These are phyloP conservation scores for Chloroceryle inda DNA, from an alignment of 2,797 vertebrate genomes.

Conservation along the genomic window DNA sequence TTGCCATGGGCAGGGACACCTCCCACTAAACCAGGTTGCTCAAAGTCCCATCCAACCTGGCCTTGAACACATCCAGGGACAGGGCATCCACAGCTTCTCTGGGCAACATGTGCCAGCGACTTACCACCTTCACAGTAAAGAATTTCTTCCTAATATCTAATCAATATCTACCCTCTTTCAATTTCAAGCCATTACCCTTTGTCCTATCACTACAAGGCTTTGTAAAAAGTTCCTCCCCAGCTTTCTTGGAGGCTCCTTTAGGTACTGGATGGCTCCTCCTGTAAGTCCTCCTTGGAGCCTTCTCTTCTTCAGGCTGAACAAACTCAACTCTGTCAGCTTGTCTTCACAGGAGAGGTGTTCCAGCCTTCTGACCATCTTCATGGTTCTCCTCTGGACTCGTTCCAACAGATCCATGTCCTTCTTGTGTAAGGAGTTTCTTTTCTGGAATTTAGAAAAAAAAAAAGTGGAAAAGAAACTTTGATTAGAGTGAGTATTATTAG, in stretches of 20 bases:
- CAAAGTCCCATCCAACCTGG: background rate
- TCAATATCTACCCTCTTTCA: background rate
- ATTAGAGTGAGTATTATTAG: background rate
- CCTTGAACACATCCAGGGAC: background rate
- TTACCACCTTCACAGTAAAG: too few species aligned
- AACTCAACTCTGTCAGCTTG: too few species aligned
- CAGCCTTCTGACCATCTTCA: background rate
- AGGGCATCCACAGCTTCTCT: background rate
- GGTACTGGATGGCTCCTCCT: background rate
- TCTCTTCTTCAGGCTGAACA: background rate
- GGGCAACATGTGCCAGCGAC: too few species aligned
- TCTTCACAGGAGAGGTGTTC: background rate
- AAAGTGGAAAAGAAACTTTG: background rate
- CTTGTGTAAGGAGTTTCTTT: background rate
- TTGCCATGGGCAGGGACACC: background rate
- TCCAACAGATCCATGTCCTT: background rate
- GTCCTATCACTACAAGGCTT: background rate
- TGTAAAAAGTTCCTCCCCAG: background rate
- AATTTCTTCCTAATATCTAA: background rate
- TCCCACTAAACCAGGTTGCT: background rate
- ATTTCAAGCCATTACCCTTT: background rate
- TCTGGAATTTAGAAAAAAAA: background rate
- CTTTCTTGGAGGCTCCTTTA: background rate
- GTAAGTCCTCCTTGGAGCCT: background rate
- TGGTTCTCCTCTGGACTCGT: background rate